Evolutionary conservation across 2,797 vertebrate genomes (phyloP).

Genomic region (Clarias fuscus): DNA sequence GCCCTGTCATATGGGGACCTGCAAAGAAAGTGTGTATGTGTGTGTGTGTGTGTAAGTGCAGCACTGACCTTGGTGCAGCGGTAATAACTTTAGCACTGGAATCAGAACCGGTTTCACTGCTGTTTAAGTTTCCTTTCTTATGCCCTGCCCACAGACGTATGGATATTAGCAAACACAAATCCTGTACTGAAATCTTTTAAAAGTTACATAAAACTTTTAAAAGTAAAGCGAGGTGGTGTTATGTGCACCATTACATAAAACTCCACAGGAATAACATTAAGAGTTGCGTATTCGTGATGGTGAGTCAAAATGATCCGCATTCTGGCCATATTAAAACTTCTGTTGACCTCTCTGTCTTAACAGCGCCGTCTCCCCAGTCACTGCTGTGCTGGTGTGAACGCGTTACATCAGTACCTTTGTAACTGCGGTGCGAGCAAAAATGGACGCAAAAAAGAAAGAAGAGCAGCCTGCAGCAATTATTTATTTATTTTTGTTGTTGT

Average conservation of each 20-base stretch:
- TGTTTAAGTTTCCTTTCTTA: not conserved
- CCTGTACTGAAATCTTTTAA: too few relatives aligned
- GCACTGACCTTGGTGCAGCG: conserved; percentile 17
- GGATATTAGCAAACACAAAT: not conserved
- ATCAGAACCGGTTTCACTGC: not conserved
- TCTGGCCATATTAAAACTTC: too few relatives aligned
- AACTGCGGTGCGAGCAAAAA: too few relatives aligned
- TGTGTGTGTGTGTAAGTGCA: not conserved
- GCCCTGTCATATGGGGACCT: not conserved
- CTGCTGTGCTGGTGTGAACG: too few relatives aligned
- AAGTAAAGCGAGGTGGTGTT: not conserved
- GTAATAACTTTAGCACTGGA: not conserved
- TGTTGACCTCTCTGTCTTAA: too few relatives aligned
- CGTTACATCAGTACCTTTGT: too few relatives aligned
- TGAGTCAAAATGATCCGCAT: too few relatives aligned
- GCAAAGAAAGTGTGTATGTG: not conserved
- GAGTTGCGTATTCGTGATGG: not conserved
- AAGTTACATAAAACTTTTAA: not conserved
- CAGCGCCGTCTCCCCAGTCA: too few relatives aligned
- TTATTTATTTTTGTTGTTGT: too few relatives aligned
- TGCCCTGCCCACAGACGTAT: not conserved
- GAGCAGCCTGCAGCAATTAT: too few relatives aligned
- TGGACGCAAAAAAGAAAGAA: too few relatives aligned
- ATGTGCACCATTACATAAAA: not conserved
- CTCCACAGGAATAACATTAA: not conserved